Percentiles rank a stretch among this genome's conserved stretches.
Evolutionary conservation across 2,113 vertebrate species (phyloP).

Genomic region (Naja naja): DNA sequence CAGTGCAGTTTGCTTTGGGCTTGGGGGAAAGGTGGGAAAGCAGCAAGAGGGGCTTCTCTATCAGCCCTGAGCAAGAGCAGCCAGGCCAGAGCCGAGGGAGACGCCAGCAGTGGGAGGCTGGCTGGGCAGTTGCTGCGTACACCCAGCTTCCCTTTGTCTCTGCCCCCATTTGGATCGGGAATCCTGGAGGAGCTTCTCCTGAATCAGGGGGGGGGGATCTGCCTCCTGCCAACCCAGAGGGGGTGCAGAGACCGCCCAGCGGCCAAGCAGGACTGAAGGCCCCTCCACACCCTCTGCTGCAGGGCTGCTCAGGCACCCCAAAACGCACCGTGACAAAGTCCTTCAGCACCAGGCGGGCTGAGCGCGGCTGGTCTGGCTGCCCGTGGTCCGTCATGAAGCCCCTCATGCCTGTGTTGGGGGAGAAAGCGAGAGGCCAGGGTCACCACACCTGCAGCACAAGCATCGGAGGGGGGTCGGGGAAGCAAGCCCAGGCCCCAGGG

Average conservation of each 20-base stretch:
- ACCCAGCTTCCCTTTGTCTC: background rate
- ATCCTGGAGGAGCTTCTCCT: background rate
- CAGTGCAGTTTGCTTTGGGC: background rate
- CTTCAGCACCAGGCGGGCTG: constrained; percentile 91
- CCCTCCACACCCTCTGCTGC: background rate
- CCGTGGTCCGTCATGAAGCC: constrained; percentile 96
- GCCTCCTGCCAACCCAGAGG: background rate
- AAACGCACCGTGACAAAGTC: constrained; percentile 87
- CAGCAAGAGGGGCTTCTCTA: background rate
- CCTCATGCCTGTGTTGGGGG: constrained; percentile 82
- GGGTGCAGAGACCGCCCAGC: background rate
- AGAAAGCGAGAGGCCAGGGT: background rate
- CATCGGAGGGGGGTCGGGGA: background rate
- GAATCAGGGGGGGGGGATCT: background rate
- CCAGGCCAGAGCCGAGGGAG: background rate
- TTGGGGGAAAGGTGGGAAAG: background rate
- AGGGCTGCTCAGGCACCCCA: background rate
- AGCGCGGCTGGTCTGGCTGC: constrained; percentile 91
- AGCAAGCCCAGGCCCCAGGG: no score
- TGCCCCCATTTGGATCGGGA: background rate
- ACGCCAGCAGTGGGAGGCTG: background rate
- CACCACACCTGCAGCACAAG: background rate
- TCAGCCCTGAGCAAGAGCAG: background rate
- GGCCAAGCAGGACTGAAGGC: background rate
- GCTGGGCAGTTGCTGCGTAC: background rate